Evolutionary conservation across 2,797 vertebrate genomes (phyloP).

Genomic region (Taeniopygia guttata): DNA sequence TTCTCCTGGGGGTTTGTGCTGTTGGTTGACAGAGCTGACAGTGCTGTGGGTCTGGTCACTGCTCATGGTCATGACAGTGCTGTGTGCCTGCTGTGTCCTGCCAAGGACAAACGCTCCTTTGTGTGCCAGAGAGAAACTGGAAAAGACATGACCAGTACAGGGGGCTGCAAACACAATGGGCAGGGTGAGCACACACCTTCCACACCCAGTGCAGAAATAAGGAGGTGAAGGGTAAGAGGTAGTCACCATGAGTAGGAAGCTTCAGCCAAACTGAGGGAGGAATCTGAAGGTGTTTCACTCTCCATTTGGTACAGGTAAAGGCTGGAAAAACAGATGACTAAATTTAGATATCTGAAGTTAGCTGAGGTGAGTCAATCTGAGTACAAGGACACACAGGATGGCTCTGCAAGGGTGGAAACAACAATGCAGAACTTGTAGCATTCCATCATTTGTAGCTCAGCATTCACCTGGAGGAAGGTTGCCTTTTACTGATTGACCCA

Average conservation of each 20-base stretch:
- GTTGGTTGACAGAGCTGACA: background rate
- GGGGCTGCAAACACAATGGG: background rate
- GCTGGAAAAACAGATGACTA: background rate
- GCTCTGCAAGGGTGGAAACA: background rate
- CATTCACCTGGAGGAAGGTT: background rate
- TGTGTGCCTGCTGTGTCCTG: background rate
- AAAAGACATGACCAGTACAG: background rate
- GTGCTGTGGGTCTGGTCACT: background rate
- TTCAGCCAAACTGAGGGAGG: background rate
- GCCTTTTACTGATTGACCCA: background rate
- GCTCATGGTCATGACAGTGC: background rate
- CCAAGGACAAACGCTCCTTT: background rate
- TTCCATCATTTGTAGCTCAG: background rate
- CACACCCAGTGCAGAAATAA: background rate
- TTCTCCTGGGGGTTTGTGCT: background rate
- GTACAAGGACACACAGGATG: background rate
- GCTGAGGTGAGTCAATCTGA: background rate
- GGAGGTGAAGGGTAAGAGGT: background rate
- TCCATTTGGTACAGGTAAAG: background rate
- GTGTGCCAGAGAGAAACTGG: background rate
- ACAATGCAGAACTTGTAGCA: background rate
- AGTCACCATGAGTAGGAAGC: background rate
- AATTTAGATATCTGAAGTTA: background rate
- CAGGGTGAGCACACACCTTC: background rate
- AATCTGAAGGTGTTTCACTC: background rate